phyloP scores from a whole-genome alignment of 2,113 vertebrate species.

The Hirundichthys speculiger region DNA sequence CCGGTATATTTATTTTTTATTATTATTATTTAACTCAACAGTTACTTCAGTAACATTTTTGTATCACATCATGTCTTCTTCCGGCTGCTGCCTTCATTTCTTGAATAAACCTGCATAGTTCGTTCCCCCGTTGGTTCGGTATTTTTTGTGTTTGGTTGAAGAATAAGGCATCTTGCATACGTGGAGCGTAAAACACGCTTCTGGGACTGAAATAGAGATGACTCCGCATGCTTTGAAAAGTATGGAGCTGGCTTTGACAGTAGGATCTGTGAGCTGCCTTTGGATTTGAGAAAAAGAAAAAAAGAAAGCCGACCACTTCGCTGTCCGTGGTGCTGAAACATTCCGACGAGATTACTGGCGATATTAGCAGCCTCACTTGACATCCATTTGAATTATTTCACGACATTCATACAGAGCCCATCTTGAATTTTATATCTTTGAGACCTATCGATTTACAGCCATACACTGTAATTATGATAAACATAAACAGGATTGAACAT shows the following conservation, averaged over 20 bases:
- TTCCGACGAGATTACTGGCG: constrained; percentile 2
- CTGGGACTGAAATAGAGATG: not conserved
- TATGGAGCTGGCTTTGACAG: not conserved
- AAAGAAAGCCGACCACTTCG: no score
- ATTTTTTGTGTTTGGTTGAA: not conserved
- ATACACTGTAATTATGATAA: not conserved
- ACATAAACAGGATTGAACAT: not conserved
- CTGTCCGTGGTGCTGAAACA: constrained; percentile 73
- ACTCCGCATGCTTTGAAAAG: not conserved
- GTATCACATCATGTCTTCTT: no score
- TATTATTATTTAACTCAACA: not conserved
- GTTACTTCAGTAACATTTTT: constrained; percentile 14
- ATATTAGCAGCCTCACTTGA: constrained; percentile 9
- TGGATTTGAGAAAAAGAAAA: no score
- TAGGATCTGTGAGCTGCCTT: no score
- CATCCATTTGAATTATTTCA: constrained; percentile 16
- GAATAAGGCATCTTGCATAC: not conserved
- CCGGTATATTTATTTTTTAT: no score
- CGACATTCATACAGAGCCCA: constrained; percentile 20
- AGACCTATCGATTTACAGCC: not conserved
- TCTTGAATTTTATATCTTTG: not conserved
- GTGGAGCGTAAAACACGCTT: not conserved
- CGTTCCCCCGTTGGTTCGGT: not conserved
- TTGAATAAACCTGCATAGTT: no score
- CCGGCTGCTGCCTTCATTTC: no score